Evolutionary conservation across 2,888 invertebrate species (phyloP).

Genomic region (Entomobrya proxima): DNA sequence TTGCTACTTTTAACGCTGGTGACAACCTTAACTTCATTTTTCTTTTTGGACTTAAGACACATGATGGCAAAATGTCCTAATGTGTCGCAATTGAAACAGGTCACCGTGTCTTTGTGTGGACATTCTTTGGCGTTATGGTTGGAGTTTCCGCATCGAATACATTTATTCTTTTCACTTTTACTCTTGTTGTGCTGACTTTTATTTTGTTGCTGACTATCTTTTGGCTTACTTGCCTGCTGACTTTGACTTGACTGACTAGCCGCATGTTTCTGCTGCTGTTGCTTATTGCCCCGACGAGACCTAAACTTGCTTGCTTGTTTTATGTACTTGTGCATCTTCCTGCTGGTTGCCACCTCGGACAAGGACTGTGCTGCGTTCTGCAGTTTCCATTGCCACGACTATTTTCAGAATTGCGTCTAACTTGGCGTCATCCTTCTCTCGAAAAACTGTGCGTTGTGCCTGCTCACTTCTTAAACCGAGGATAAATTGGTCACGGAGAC

Average conservation of each 20-base stretch:
- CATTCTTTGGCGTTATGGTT: not conserved
- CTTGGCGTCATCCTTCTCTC: not conserved
- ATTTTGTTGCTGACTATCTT: not conserved
- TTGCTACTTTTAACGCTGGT: not conserved
- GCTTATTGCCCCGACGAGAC: slow-evolving; percentile 1
- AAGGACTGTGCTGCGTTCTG: not conserved
- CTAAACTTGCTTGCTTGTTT: not conserved
- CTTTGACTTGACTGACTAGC: not conserved
- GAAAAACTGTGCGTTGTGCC: not conserved
- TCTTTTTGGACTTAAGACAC: not conserved
- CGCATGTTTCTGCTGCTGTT: not conserved
- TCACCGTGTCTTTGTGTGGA: not conserved
- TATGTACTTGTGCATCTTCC: not conserved
- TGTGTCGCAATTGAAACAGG: not conserved
- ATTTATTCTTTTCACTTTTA: not conserved
- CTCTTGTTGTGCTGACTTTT: not conserved
- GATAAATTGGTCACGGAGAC: not conserved
- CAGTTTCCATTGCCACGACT: not conserved
- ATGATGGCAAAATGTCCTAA: slow-evolving; percentile 1
- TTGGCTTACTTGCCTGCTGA: not conserved
- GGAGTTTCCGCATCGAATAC: not conserved
- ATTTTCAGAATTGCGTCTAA: not conserved
- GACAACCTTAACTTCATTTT: not conserved
- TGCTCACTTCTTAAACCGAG: not conserved
- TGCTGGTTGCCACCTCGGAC: not conserved